Evolutionary conservation across 2,113 vertebrate species (phyloP), one percentile per base, ranked within the genome.

Genomic region (Rissa tridactyla): DNA sequence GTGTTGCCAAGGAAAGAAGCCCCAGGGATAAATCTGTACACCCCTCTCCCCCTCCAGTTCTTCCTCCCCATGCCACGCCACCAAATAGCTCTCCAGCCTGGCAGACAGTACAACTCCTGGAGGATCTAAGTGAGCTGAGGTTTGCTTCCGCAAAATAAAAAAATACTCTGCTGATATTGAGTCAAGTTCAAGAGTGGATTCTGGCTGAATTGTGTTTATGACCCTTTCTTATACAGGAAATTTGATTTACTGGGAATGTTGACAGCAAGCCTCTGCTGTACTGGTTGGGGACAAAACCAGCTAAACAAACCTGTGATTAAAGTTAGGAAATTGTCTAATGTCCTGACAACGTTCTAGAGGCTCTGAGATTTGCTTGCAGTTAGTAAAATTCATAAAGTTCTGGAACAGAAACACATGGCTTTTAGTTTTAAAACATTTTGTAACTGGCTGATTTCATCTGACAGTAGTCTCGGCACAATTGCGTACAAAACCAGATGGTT

Each of bases 401-500:
- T 81, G 72, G n/a, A 62, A 52, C 9, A 93, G 55, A 82, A 94
- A 73, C 58, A 60, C 3, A 1, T 72, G 44, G 62, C 68, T 90
- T 80, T 61, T 89, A 52, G 65, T 86, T 87, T 82, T 69, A 82
- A 91, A 89, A 46, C 20, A 69, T 42, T 82, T 82, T 76, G 12
- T 60, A 54, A 76, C 65, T 91, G 76, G 66, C 71, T 81, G 72
- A 88, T 94, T 92, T 94, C 21, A 76, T 92, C 72, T 82, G 92
- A 82, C 66, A 78, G 42, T 60, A 64, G 47, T 88, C 60, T 83
- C 57, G 49, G 88, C 36, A 57, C 26, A 70, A 38, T 46, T 71
- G 76, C 68, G 88, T 82, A 62, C 64, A 66, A 90, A 92, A n/a
- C 47, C 72, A 79, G 52, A 86, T 82, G 65, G 49, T 92, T 96